These are phyloP conservation scores for Amphiprion clarkii DNA, from an alignment of 2,797 vertebrate species.

Conservation along the genomic window DNA sequence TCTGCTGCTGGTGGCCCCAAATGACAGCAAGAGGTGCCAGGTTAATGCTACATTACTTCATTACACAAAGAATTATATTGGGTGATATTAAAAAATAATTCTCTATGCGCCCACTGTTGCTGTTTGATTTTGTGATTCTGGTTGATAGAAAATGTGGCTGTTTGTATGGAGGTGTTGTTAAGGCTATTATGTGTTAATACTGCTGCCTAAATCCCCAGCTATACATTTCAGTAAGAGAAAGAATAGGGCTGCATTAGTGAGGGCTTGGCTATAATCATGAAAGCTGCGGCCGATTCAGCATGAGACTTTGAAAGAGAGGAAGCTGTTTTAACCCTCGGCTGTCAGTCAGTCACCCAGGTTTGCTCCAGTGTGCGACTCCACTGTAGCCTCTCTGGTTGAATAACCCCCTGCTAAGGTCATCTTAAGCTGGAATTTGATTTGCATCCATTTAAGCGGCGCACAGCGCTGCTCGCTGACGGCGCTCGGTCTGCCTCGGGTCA, in stretches of 20 bases:
- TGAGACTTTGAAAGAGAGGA: slow-evolving; percentile 59
- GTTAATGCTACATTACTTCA: neutral
- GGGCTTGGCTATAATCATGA: slow-evolving; percentile 41
- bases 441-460: slow-evolving; percentile 63
- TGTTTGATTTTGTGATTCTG: neutral
- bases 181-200: neutral
- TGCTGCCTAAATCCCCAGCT: slow-evolving; percentile 12
- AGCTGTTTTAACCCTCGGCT: slow-evolving; percentile 69
- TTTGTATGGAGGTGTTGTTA: too few species aligned
- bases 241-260: slow-evolving; percentile 14
- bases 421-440: slow-evolving; percentile 71
- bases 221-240: slow-evolving; percentile 35
- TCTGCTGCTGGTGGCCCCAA: slow-evolving; percentile 13
- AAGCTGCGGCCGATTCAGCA: slow-evolving; percentile 37
- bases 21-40: slow-evolving; percentile 4
- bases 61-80: neutral
- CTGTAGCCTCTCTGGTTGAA: slow-evolving; percentile 62
- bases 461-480: slow-evolving; percentile 17
- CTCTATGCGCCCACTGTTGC: neutral
- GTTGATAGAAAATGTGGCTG: neutral
- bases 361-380: slow-evolving; percentile 41
- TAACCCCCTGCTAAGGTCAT: slow-evolving; percentile 67
- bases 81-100: neutral
- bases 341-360: slow-evolving; percentile 57
- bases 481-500: slow-evolving; percentile 31